A percentile compares a stretch with the other conserved stretches of the same genome.
These are phyloP conservation scores for Corythaeola cristata DNA, from an alignment of 2,113 vertebrate genomes.

Conservation along the genomic window DNA sequence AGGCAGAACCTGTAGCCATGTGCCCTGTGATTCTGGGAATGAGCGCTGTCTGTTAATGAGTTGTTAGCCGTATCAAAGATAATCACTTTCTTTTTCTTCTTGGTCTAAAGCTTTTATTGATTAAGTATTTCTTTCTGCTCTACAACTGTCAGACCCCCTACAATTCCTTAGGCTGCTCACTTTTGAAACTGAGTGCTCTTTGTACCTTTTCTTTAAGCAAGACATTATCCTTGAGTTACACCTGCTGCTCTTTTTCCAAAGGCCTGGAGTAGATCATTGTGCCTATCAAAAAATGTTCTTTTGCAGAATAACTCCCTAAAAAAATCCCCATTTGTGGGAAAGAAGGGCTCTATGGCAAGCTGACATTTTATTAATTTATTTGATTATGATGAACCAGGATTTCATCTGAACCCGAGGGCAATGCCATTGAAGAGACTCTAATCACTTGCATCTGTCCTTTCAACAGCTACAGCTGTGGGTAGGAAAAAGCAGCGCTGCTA, in stretches of 20 bases:
- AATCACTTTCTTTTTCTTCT: background rate
- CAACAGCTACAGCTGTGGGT: background rate
- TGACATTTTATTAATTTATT: background rate
- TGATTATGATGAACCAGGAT: background rate
- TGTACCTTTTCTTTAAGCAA: background rate
- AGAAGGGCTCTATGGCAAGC: background rate
- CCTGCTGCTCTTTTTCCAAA: background rate
- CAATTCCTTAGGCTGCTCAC: background rate
- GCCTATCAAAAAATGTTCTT: background rate
- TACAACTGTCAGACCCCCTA: background rate
- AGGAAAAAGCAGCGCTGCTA: background rate
- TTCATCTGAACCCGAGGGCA: background rate
- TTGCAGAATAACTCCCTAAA: background rate
- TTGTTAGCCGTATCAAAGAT: background rate
- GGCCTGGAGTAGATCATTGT: background rate
- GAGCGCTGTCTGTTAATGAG: background rate
- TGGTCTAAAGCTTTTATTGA: background rate
- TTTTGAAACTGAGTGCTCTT: background rate
- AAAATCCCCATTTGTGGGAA: background rate
- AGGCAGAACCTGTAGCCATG: background rate
- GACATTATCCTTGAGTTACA: background rate
- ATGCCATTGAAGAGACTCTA: background rate
- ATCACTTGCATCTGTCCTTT: background rate
- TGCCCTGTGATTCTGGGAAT: background rate
- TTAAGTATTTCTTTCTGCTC: background rate